phyloP scores from a whole-genome alignment of 1,140 invertebrate genomes.

The Listronotus oregonensis region DNA sequence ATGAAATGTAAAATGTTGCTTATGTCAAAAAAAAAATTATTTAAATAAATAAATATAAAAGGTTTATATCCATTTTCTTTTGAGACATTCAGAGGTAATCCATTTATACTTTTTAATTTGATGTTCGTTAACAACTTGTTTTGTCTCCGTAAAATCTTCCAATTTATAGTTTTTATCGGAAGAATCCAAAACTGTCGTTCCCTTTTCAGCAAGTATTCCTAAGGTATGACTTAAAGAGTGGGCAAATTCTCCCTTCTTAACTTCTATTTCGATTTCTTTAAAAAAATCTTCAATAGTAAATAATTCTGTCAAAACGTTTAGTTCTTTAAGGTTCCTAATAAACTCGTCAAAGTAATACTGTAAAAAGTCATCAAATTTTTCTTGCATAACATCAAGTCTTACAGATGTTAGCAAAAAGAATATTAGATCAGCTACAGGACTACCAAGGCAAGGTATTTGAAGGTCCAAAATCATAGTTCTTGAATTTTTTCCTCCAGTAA shows the following conservation, averaged over 20 bases:
- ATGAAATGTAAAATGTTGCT: too few relatives aligned
- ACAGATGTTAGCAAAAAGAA: slow-evolving; percentile 62
- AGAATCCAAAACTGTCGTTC: slow-evolving; percentile 1
- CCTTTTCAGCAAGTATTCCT: slow-evolving; percentile 20
- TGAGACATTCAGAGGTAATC: slow-evolving; percentile 8
- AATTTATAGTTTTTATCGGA: slow-evolving; percentile 8
- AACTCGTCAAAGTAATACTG: slow-evolving; percentile 56
- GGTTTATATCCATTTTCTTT: slow-evolving; percentile 25
- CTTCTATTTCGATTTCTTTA: slow-evolving; percentile 30
- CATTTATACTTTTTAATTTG: slow-evolving; percentile 22
- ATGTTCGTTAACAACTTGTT: not conserved
- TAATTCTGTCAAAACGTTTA: slow-evolving; percentile 14
- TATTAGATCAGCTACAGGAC: slow-evolving; percentile 59
- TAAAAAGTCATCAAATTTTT: slow-evolving; percentile 56
- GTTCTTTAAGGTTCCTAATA: slow-evolving; percentile 18
- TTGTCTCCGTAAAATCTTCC: not conserved
- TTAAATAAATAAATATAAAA: too few relatives aligned
- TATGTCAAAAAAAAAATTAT: too few relatives aligned
- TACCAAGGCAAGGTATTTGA: slow-evolving; percentile 41
- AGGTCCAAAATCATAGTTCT: slow-evolving; percentile 26
- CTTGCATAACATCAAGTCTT: slow-evolving; percentile 42
- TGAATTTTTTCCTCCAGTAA: slow-evolving; percentile 47
- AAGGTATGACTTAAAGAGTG: slow-evolving; percentile 21
- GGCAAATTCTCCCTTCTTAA: slow-evolving; percentile 4
- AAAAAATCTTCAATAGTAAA: slow-evolving; percentile 18